Evolutionary conservation across 2,113 vertebrate genomes (phyloP).

Genomic region (Hippocampus abdominalis): DNA sequence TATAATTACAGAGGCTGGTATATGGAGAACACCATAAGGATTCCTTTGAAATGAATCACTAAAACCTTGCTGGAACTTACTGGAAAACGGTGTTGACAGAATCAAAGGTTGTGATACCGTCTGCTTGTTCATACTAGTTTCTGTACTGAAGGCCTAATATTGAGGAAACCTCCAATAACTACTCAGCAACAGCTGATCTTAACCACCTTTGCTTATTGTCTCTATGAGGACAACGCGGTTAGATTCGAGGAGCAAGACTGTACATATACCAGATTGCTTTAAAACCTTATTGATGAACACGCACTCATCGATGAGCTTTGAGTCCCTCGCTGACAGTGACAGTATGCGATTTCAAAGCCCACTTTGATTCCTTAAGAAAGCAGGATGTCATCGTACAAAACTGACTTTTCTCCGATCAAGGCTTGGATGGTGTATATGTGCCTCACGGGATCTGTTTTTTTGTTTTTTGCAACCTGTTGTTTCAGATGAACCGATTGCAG

Average conservation of each 20-base stretch:
- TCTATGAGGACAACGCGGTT: slow-evolving; percentile 32
- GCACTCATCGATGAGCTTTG: slow-evolving; percentile 19
- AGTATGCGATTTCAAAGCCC: slow-evolving; percentile 43
- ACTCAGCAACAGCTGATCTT: slow-evolving; percentile 20
- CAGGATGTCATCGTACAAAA: slow-evolving; percentile 19
- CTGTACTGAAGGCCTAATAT: slow-evolving; percentile 1
- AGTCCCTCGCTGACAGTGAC: slow-evolving; percentile 24
- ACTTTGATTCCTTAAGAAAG: slow-evolving; percentile 33
- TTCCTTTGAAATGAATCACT: slow-evolving; percentile 14
- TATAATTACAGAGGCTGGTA: slow-evolving; percentile 5
- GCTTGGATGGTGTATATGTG: slow-evolving; percentile 40
- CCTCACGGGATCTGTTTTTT: slow-evolving; percentile 40
- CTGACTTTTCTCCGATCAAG: slow-evolving; percentile 6
- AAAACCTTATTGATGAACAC: slow-evolving; percentile 28
- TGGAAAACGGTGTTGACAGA: slow-evolving; percentile 14
- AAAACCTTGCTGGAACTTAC: slow-evolving; percentile 12
- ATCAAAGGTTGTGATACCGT: slow-evolving; percentile 8
- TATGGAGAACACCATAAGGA: slow-evolving; percentile 25
- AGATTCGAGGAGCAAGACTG: slow-evolving; percentile 8
- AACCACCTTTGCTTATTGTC: slow-evolving; percentile 23
- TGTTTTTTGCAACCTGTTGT: slow-evolving; percentile 13
- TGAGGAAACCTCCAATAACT: slow-evolving; percentile 16
- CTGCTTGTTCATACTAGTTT: not conserved
- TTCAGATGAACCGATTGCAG: slow-evolving; percentile 14
- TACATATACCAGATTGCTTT: slow-evolving; percentile 41